phyloP scores from a whole-genome alignment of 2,113 vertebrate species.

The Meriones unguiculatus region DNA sequence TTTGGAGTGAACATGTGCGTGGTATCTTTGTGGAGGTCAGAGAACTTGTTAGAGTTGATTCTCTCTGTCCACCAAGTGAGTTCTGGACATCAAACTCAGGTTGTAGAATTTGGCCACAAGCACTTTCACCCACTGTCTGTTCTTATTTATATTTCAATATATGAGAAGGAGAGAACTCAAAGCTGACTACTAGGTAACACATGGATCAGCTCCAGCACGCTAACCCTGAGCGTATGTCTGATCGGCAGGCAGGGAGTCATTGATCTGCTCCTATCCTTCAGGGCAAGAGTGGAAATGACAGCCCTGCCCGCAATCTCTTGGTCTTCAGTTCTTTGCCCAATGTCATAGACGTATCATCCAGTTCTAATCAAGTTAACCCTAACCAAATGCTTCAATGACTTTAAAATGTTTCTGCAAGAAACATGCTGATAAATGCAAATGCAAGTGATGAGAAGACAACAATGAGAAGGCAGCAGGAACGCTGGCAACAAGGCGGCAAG shows the following conservation, averaged over 20 bases:
- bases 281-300: fast-evolving
- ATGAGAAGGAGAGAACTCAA: not conserved
- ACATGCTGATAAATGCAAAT: not conserved
- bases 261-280: too few relatives aligned
- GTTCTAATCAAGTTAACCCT: constrained; percentile 37
- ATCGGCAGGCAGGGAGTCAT: not conserved
- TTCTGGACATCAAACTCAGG: not conserved
- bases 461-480: not conserved
- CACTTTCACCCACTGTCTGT: not conserved
- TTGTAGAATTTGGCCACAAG: not conserved
- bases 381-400: not conserved
- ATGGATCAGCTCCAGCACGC: not conserved
- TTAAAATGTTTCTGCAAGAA: constrained; percentile 42
- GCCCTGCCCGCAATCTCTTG: not conserved
- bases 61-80: not conserved
- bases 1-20: not conserved
- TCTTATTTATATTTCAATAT: constrained; percentile 7
- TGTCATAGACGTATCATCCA: not conserved
- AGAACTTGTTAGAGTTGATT: not conserved
- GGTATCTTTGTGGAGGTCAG: not conserved
- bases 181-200: not conserved
- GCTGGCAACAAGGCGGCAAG: not conserved
- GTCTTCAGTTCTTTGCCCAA: not conserved
- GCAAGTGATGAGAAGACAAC: not conserved
- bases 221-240: not conserved